These are phyloP conservation scores for Drosophila novamexicana DNA, from an alignment of 1,140 invertebrate species.

Conservation along the genomic window DNA sequence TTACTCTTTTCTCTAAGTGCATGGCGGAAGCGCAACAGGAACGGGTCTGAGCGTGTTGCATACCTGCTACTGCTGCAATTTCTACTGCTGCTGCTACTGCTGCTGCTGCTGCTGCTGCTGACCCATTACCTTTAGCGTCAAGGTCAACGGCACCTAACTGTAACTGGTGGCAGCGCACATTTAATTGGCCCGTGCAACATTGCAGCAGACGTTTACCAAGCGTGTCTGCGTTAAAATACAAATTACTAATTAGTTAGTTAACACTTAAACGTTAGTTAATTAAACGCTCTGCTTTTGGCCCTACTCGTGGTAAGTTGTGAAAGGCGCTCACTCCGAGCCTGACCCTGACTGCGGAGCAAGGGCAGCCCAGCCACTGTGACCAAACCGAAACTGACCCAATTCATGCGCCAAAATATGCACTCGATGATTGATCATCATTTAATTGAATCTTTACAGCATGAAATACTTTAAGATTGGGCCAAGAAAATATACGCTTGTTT, in stretches of 20 bases:
- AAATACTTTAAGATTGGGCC: too few species aligned
- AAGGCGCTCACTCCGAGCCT: slow-evolving; percentile 50
- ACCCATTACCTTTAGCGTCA: slow-evolving; percentile 67
- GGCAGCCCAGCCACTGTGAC: slow-evolving; percentile 58
- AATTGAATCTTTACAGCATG: too few species aligned
- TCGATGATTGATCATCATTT: neutral
- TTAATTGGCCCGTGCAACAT: slow-evolving; percentile 50
- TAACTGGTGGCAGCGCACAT: slow-evolving; percentile 31
- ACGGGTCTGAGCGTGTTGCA: neutral
- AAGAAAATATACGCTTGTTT: too few species aligned
- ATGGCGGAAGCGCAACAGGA: slow-evolving; percentile 57
- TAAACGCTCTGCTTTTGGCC: slow-evolving; percentile 20
- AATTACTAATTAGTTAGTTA: slow-evolving; percentile 72
- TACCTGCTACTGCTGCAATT: neutral
- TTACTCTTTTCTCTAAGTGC: neutral
- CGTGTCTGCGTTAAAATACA: slow-evolving; percentile 73
- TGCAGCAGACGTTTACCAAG: slow-evolving; percentile 48
- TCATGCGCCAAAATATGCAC: neutral
- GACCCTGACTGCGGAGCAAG: slow-evolving; percentile 63
- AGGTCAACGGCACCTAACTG: slow-evolving; percentile 78
- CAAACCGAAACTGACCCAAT: slow-evolving; percentile 51
- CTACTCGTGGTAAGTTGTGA: slow-evolving; percentile 46
- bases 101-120: slow-evolving; percentile 11
- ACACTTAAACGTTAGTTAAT: slow-evolving; percentile 53
- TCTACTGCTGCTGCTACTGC: neutral